phyloP scores from a whole-genome alignment of 2,888 invertebrate genomes.

The Brachycybe producta region DNA sequence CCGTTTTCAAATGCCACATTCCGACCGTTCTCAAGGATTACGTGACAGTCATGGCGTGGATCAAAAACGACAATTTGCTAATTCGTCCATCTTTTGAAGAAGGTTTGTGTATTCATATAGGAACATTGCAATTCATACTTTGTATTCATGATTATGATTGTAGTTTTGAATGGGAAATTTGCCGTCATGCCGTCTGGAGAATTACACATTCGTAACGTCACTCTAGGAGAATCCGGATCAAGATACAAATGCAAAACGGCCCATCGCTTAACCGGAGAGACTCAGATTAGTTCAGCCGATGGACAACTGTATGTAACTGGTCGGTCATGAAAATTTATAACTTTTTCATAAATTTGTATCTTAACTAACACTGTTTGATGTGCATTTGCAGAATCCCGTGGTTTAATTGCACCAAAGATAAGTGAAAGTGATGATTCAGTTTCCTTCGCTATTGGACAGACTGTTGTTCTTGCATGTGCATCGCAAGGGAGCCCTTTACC shows the following conservation, averaged over 20 bases:
- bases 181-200: slow-evolving; percentile 12
- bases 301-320: slow-evolving; percentile 16
- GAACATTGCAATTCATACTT: neutral
- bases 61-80: slow-evolving; percentile 18
- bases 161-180: slow-evolving; percentile 6
- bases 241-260: slow-evolving; percentile 16
- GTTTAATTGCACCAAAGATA: too few species aligned
- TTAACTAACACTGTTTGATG: too few species aligned
- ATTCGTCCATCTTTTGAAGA: slow-evolving; percentile 16
- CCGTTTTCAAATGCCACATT: slow-evolving; percentile 19
- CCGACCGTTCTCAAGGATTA: slow-evolving; percentile 18
- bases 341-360: too few species aligned
- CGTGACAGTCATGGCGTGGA: slow-evolving; percentile 20
- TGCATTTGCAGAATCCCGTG: too few species aligned
- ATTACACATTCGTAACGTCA: slow-evolving; percentile 14
- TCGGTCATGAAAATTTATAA: slow-evolving; percentile 5
- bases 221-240: slow-evolving; percentile 7
- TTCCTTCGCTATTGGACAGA: too few species aligned
- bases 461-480: too few species aligned
- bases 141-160: too few species aligned
- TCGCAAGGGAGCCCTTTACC: too few species aligned
- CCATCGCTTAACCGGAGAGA: slow-evolving; percentile 10
- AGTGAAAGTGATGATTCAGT: too few species aligned
- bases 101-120: slow-evolving; percentile 6
- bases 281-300: slow-evolving; percentile 9